Conservation (phyloP, 2,797 vertebrate genomes). For the Brotula barbata region DNA sequence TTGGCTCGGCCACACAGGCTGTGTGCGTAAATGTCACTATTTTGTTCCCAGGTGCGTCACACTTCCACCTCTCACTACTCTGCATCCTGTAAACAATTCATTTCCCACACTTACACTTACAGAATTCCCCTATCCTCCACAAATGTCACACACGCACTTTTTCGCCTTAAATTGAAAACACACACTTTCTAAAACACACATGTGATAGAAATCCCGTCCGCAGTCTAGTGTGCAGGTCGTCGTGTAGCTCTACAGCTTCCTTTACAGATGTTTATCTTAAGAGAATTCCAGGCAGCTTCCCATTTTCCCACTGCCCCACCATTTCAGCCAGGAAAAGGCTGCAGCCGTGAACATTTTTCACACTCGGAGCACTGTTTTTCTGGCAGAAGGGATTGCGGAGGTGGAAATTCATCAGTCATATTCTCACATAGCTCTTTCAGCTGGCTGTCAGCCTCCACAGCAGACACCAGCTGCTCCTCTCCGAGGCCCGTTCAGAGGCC, state of each 20-base stretch:
- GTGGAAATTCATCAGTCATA: constrained; percentile 57
- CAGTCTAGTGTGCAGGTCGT: constrained; percentile 45
- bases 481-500: constrained; percentile 26
- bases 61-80: constrained; percentile 54
- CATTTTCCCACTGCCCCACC: constrained; percentile 63
- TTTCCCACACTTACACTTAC: constrained; percentile 41
- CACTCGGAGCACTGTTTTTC: constrained; percentile 57
- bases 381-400: constrained; percentile 47
- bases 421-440: constrained; percentile 55
- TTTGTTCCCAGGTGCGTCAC: constrained; percentile 46
- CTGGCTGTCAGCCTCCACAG: constrained; percentile 47
- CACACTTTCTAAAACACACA: constrained; percentile 13
- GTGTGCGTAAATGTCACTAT: constrained; percentile 45
- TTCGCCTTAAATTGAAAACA: constrained; percentile 28
- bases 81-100: constrained; percentile 70
- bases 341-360: constrained; percentile 52
- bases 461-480: constrained; percentile 52
- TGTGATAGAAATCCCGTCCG: constrained; percentile 65
- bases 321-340: constrained; percentile 60
- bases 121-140: neutral
- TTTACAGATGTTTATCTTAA: constrained; percentile 68
- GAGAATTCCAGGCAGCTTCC: constrained; percentile 64
- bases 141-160: constrained; percentile 1
- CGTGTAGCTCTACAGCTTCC: constrained; percentile 40
- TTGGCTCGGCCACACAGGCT: constrained; percentile 35